Percentiles rank a stretch among this genome's conserved stretches.
These are phyloP conservation scores for Gymnocypris eckloni DNA, from an alignment of 2,797 vertebrate species.

Conservation along the genomic window DNA sequence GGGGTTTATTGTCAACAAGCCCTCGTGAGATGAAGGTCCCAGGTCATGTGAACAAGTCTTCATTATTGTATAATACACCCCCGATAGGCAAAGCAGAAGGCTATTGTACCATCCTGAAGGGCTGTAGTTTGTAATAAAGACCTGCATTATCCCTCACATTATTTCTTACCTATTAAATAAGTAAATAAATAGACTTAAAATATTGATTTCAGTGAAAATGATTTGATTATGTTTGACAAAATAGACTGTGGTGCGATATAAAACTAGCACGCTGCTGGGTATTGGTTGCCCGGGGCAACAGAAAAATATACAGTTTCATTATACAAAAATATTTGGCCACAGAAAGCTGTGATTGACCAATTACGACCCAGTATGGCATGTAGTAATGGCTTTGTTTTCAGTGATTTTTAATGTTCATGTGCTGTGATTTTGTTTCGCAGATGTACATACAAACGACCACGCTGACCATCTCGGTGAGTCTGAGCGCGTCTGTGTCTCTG, in stretches of 20 bases:
- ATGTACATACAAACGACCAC: conserved; percentile 99
- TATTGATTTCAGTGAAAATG: conserved; percentile 19
- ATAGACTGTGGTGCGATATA: background rate
- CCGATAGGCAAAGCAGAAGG: background rate
- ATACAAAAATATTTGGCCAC: background rate
- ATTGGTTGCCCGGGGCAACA: background rate
- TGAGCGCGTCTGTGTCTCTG: conserved; percentile 97
- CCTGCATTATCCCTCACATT: background rate
- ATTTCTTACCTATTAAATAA: background rate
- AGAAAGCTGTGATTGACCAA: conserved; percentile 13
- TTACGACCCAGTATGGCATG: background rate
- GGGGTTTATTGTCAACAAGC: conserved; percentile 34
- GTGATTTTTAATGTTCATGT: background rate
- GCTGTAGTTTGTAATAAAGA: background rate
- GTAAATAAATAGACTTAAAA: conserved; percentile 14
- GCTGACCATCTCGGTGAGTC: conserved; percentile 96
- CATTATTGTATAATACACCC: conserved; percentile 10
- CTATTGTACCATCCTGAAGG: conserved; percentile 11
- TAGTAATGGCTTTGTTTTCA: conserved; percentile 29
- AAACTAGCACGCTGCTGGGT: background rate
- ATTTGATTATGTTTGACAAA: conserved; percentile 5
- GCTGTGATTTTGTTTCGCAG: conserved; percentile 71
- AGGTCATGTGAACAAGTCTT: background rate
- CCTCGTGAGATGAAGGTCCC: conserved; percentile 30
- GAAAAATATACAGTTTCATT: conserved; percentile 4